Evolutionary conservation across 2,888 invertebrate genomes (phyloP).

Genomic region (Spodoptera exigua): DNA sequence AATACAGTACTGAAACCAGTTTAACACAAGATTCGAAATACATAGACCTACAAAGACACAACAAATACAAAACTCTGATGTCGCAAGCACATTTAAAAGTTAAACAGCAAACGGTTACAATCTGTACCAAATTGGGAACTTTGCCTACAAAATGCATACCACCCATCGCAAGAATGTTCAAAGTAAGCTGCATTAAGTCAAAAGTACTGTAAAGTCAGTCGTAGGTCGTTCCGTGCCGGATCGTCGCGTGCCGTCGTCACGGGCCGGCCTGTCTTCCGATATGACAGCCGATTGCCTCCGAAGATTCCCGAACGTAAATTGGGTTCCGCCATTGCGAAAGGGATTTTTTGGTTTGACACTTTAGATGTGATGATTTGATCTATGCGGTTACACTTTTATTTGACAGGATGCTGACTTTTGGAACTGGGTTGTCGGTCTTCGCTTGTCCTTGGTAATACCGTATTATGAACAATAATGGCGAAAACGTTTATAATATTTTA

Average conservation of each 20-base stretch:
- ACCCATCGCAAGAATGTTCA: constrained; percentile 42
- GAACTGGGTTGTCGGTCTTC: too few relatives aligned
- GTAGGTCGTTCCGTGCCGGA: constrained; percentile 37
- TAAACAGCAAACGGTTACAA: constrained; percentile 50
- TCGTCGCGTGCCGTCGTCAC: constrained; percentile 40
- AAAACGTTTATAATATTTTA: too few relatives aligned
- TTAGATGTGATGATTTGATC: constrained; percentile 17
- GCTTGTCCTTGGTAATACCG: too few relatives aligned
- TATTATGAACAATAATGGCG: too few relatives aligned
- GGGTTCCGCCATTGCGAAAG: constrained; percentile 19
- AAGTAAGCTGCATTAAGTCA: constrained; percentile 51
- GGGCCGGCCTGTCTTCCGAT: constrained; percentile 15
- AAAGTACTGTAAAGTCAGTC: constrained; percentile 43
- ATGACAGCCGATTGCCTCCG: constrained; percentile 41
- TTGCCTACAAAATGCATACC: constrained; percentile 12
- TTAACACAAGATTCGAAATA: too few relatives aligned
- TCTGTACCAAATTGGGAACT: constrained; percentile 40
- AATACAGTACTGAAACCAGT: too few relatives aligned
- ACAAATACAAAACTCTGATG: constrained; percentile 16
- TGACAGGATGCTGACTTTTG: neutral
- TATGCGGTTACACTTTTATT: neutral
- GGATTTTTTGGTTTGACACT: neutral
- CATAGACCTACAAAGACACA: too few relatives aligned
- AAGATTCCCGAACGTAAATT: constrained; percentile 32
- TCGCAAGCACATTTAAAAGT: constrained; percentile 46